phyloP scores from a whole-genome alignment of 2,888 invertebrate genomes.

The Caenorhabditis virilis region DNA sequence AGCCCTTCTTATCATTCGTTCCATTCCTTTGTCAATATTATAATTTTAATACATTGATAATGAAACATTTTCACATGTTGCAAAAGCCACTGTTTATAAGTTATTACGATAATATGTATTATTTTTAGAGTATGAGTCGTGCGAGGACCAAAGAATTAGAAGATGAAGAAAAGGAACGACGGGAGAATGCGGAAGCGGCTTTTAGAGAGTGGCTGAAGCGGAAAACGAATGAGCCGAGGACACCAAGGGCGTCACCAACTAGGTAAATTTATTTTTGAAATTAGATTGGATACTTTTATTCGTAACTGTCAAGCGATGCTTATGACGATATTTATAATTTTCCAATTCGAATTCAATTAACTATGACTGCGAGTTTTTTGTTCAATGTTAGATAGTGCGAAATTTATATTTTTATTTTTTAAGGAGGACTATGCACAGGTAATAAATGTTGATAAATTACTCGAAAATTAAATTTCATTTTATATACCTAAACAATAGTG shows the following conservation, averaged over 20 bases:
- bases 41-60: background rate
- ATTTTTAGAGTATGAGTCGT: slow-evolving; percentile 50
- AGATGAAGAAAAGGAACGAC: slow-evolving; percentile 46
- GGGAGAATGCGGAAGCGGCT: slow-evolving; percentile 50
- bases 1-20: too few relatives aligned
- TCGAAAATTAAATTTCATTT: too few relatives aligned
- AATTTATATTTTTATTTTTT: slow-evolving; percentile 4
- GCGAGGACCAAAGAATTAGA: slow-evolving; percentile 39
- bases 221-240: slow-evolving; percentile 44
- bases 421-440: background rate
- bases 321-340: too few relatives aligned
- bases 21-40: background rate
- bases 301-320: too few relatives aligned
- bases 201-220: slow-evolving; percentile 54
- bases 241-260: slow-evolving; percentile 49
- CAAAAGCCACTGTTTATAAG: background rate
- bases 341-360: too few relatives aligned
- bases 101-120: background rate
- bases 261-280: slow-evolving; percentile 34
- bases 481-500: too few relatives aligned
- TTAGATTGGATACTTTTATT: too few relatives aligned
- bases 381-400: too few relatives aligned
- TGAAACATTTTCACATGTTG: background rate
- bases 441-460: too few relatives aligned
- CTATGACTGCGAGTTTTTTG: too few relatives aligned